A percentile compares a stretch with the other conserved stretches of the same genome.
Conservation (phyloP, 2,113 vertebrate genomes). For the Phyllostomus hastatus region DNA sequence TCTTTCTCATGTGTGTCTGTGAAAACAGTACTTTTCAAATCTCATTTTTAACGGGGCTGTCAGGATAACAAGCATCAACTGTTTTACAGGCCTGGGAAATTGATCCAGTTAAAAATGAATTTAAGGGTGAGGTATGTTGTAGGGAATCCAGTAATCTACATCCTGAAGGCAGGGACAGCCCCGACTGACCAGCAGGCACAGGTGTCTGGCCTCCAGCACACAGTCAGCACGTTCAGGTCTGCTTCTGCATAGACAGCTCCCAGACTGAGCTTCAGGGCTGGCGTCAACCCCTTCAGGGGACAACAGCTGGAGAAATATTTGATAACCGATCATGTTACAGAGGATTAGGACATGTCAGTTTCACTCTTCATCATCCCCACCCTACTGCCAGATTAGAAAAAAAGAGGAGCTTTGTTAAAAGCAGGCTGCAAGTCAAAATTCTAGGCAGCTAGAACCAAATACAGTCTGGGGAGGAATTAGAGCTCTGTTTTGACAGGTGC, state of each 20-base stretch:
- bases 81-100: neutral
- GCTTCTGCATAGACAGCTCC: neutral
- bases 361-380: neutral
- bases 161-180: neutral
- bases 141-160: neutral
- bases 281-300: neutral
- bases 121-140: neutral
- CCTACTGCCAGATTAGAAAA: neutral
- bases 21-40: constrained; percentile 71
- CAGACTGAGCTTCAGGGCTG: neutral
- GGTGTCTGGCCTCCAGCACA: neutral
- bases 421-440: neutral
- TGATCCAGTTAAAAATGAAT: neutral
- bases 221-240: neutral
- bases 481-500: neutral
- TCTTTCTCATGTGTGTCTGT: constrained; percentile 10
- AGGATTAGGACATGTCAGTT: neutral
- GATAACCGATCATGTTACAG: neutral
- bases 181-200: neutral
- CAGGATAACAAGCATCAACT: constrained; percentile 72
- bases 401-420: neutral
- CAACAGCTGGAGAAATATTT: neutral
- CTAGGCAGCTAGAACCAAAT: neutral
- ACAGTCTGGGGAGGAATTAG: neutral
- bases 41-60: constrained; percentile 92